Evolutionary conservation across 2,888 invertebrate genomes (phyloP).

Genomic region (Andrena flavipes): DNA sequence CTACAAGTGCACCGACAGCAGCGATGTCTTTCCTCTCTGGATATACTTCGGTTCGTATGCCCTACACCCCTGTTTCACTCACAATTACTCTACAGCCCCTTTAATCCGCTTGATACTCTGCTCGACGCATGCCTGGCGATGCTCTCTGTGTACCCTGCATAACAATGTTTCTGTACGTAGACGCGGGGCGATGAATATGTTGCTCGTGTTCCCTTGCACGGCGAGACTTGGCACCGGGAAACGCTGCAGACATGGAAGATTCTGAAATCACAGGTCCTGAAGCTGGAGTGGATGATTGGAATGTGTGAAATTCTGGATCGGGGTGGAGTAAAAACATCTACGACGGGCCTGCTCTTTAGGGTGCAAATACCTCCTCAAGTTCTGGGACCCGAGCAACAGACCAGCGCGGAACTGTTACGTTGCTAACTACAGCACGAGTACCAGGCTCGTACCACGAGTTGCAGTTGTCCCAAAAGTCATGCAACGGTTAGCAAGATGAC

Average conservation of each 20-base stretch:
- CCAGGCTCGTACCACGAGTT: too few relatives aligned
- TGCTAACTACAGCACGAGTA: too few relatives aligned
- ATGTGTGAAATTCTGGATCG: too few relatives aligned
- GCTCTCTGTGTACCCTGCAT: conserved; percentile 9
- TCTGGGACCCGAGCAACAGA: too few relatives aligned
- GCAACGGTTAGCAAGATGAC: too few relatives aligned
- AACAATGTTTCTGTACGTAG: neutral
- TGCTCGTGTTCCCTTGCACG: conserved; percentile 9
- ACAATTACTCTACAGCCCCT: neutral
- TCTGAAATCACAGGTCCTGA: neutral
- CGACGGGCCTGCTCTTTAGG: too few relatives aligned
- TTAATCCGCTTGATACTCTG: neutral
- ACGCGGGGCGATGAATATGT: neutral
- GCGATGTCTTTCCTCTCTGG: conserved; percentile 75
- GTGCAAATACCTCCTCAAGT: too few relatives aligned
- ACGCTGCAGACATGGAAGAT: neutral
- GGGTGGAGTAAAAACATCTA: too few relatives aligned
- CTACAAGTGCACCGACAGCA: conserved; percentile 79
- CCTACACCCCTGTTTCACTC: conserved; percentile 8
- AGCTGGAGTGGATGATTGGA: neutral
- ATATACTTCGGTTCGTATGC: conserved; percentile 80
- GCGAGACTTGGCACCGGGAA: neutral
- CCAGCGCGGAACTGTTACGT: too few relatives aligned
- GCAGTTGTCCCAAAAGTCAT: too few relatives aligned
- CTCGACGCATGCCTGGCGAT: neutral